Base-by-base conservation (phyloP, 2,113 vertebrate genomes). In the Etheostoma cragini region DNA sequence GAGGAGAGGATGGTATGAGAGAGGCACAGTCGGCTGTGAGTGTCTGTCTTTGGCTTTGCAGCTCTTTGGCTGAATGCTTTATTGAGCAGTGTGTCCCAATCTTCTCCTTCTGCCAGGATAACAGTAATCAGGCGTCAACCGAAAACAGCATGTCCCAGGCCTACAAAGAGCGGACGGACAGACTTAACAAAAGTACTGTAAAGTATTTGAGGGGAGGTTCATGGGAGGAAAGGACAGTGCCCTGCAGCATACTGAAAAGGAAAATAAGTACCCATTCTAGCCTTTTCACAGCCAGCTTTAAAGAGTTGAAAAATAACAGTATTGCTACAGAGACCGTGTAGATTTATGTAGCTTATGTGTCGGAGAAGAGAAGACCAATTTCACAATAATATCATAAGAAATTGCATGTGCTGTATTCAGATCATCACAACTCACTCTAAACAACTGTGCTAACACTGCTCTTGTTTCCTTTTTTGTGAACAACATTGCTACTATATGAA, bases 21-120 rank as follows among this genome's bases (percentile, higher is more conserved):
- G 52, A 76, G 54, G 65, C 63, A 60, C 17, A 76, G 75, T 76
- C 56, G 63, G 42, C 73, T 72, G 58, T 33, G 64, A 72, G 24
- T 21, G 78, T 72, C 76, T 80, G 81, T 70, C 61, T 83, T 78
- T 82, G 38, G 83, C 66, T 81, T 68, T 61, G 53, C 62, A 54
- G 67, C 47, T 72, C 26, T 77, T 63, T 52, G 61, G 53, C 50
- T 84, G 19, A 62, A 45, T 63, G 70, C 50, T 81, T 76, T 58
- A 65, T 72, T 74, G 65, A 76, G 79, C 70, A 21, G 63, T 30
- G 54, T 56, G 81, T 78, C 67, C 56, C 54, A 70, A 68, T 78
- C 60, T 70, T 64, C 56, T 73, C 45, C 52, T 53, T 58, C 74
- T 69, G 60, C 60, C 78, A 30, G 71, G 57, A 77, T 80, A 82